phyloP scores from a whole-genome alignment of 2,797 vertebrate species.

The Emys orbicularis region DNA sequence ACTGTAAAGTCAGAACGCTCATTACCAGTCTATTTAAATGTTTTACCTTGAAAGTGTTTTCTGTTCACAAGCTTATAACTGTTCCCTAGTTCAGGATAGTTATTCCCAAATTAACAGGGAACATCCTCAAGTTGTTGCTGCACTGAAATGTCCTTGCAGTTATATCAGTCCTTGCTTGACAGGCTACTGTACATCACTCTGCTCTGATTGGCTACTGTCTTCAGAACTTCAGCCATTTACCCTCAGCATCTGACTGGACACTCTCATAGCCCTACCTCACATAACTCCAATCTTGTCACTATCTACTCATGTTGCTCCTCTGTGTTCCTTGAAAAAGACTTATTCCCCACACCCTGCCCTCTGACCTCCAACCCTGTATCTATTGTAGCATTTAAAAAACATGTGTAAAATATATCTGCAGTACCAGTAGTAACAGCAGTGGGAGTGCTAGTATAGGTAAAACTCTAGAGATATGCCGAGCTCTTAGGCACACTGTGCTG shows the following conservation, averaged over 20 bases:
- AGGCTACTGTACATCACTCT: neutral
- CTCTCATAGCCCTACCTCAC: neutral
- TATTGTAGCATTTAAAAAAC: neutral
- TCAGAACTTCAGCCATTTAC: neutral
- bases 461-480: neutral
- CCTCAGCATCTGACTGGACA: neutral
- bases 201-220: neutral
- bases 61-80: neutral
- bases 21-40: neutral
- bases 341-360: neutral
- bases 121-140: neutral
- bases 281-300: neutral
- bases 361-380: neutral
- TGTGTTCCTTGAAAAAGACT: neutral
- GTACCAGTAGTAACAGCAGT: neutral
- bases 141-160: neutral
- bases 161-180: neutral
- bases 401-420: neutral
- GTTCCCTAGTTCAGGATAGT: neutral
- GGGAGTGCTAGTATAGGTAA: neutral
- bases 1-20: neutral
- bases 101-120: neutral
- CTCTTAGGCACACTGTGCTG: neutral
- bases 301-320: neutral
- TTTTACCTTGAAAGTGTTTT: neutral